Evolutionary conservation across 2,113 vertebrate species (phyloP), one percentile per base, ranked within the genome.

Genomic region (Tragelaphus buxtoni): DNA sequence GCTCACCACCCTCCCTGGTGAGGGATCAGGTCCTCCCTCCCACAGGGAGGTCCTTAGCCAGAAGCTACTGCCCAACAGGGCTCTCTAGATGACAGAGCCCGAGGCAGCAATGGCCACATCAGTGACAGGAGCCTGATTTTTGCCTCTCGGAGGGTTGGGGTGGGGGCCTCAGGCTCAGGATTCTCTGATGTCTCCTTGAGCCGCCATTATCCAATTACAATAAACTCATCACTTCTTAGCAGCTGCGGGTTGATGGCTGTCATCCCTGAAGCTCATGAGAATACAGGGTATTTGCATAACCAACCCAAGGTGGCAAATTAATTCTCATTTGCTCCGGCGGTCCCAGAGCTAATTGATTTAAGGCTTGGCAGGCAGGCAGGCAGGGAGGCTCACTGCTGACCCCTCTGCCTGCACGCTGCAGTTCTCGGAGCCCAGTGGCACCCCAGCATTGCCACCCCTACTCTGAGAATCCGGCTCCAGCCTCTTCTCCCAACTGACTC

Each of bases 181-280:
- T 85, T 45, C 28, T 65, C 95, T 79, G 7, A 7, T 9, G 3
- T 6, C 45, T 42, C 58, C 8, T 1, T 47, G 11, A 63, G 65
- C 65, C 65, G 81, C 80, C 79, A 0, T 97, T 93, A 98, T 93
- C 98, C 96, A 98, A 82, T 98, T 97, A 97, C 35, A 90, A 94
- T 20, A 72, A 98, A 94, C 77, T 91, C 95, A 91, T 97, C 94
- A 88, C 77, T 95, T 84, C 97, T 86, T 26, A 47, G 47, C 1
- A 3, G 93, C 93, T 13, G 30, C 4, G 22, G 53, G 96, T 26
- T 32, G 83, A 8, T 92, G 28, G 20, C 80, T 81, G 83, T 35
- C 95, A 90, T 91, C 95, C 97, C 30, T 24, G 85, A 56, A 65
- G 91, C 95, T 98, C 94, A 42, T 0, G 53, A 96, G 96, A 87